Conservation (phyloP, 1,140 invertebrate species). For the Aplysia californica region DNA sequence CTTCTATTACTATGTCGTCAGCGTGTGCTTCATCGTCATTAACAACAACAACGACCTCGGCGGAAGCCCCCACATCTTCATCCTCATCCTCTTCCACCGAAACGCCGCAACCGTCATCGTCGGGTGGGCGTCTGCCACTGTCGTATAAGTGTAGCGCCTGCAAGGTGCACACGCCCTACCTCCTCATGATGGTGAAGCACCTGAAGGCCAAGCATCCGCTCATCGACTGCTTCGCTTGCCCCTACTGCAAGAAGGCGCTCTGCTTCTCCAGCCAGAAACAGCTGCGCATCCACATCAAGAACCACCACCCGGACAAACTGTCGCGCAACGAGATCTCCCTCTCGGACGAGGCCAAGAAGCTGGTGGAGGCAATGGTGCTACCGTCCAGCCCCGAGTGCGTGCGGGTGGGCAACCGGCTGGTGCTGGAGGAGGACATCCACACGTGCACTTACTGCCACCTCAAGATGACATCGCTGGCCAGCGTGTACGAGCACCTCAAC, state of each 20-base stretch:
- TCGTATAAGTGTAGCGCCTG: conserved; percentile 60
- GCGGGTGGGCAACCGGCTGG: conserved; percentile 39
- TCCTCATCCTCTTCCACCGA: background rate
- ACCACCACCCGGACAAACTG: conserved; percentile 48
- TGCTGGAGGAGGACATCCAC: conserved; percentile 57
- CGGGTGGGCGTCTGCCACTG: conserved; percentile 1
- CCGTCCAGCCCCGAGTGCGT: conserved; percentile 37
- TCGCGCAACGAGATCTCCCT: conserved; percentile 56
- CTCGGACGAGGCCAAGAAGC: conserved; percentile 54
- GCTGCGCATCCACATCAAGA: conserved; percentile 50
- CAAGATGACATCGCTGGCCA: conserved; percentile 54
- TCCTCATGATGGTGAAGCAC: conserved; percentile 56
- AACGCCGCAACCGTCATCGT: no score
- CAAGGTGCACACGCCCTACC: conserved; percentile 57
- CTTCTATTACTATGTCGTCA: background rate
- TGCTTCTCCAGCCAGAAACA: conserved; percentile 43
- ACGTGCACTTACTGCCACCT: conserved; percentile 54
- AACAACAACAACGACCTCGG: background rate
- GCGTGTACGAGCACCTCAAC: conserved; percentile 53
- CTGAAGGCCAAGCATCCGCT: conserved; percentile 50
- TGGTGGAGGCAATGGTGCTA: conserved; percentile 48
- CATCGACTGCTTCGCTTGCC: conserved; percentile 54
- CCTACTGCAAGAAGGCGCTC: conserved; percentile 48
- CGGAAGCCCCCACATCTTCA: background rate
- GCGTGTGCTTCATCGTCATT: background rate